Evolutionary conservation across 2,797 vertebrate genomes (phyloP).

Genomic region (Pyrrhura leucotis): DNA sequence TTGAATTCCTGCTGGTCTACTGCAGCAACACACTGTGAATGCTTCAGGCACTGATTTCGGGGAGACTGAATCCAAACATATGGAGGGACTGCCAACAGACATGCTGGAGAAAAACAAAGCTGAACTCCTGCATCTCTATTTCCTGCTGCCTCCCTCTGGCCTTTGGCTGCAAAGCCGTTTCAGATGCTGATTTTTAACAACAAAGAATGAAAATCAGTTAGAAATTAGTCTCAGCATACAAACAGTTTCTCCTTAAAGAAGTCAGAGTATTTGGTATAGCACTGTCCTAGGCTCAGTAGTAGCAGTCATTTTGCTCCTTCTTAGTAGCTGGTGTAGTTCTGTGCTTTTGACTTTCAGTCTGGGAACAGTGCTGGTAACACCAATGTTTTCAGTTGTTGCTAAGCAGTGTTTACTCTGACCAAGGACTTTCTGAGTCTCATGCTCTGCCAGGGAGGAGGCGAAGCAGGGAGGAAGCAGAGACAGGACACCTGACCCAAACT

Average conservation of each 20-base stretch:
- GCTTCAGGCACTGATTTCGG: slow-evolving; percentile 1
- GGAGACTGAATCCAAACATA: slow-evolving; percentile 21
- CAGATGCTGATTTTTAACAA: slow-evolving; percentile 46
- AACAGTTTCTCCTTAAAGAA: not conserved
- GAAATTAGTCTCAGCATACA: not conserved
- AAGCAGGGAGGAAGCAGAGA: too few relatives aligned
- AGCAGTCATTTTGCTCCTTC: too few relatives aligned
- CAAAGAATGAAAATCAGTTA: not conserved
- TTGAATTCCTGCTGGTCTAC: slow-evolving; percentile 26
- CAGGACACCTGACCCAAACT: too few relatives aligned
- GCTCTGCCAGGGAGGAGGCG: too few relatives aligned
- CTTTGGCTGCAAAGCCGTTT: slow-evolving; percentile 20
- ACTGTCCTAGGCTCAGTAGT: too few relatives aligned
- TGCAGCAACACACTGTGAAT: slow-evolving; percentile 18
- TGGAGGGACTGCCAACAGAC: slow-evolving; percentile 10
- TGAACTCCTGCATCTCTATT: slow-evolving; percentile 28
- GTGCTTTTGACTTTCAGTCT: too few relatives aligned
- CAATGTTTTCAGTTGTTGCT: too few relatives aligned
- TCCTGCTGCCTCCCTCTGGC: slow-evolving; percentile 17
- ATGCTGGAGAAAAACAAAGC: slow-evolving; percentile 35
- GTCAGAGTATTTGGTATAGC: not conserved
- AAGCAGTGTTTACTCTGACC: too few relatives aligned
- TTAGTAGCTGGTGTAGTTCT: too few relatives aligned
- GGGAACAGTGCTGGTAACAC: too few relatives aligned
- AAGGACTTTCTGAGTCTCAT: too few relatives aligned